Evolutionary conservation across 2,113 vertebrate species (phyloP), one percentile per base, ranked within the genome.

Genomic region (Indri indri): DNA sequence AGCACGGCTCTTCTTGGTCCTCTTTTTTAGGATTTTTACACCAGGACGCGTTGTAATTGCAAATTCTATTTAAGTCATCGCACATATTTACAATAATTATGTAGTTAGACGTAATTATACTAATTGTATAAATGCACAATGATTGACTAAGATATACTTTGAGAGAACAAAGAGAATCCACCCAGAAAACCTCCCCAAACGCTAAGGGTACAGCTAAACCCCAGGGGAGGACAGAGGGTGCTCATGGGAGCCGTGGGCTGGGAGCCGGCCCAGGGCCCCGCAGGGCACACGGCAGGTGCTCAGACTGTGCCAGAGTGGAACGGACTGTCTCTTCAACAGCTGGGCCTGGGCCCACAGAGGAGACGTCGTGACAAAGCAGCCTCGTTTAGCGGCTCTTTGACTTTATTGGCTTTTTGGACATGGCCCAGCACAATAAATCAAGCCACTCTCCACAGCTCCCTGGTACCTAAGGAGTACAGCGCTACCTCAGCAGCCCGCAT

Each of bases 101-200:
- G 90, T 82, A 95, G 95, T 98, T 98, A 97, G 95, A 86, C 90
- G 95, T 98, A 98, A 99, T 99, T 98, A 97, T 45, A 71, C 98
- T 98, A 98, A 99, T 98, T 98, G 98, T 97, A 98, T 98, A 99
- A 98, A 97, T 83, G 97, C 91, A 98, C 96, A 74, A 96, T 98
- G 98, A 98, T 97, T 90, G 96, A 95, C 93, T 82, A 90, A 97
- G 97, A 96, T 97, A 96, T 82, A 98, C 97, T 98, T 95, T 70
- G 94, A 94, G 96, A 97, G 95, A 98, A 98, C 98, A 98, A 98
- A 98, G 98, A 93, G 93, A 97, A 97, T 86, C 95, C 91, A 92
- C 97, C 93, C 94, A 80, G 97, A 90, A 92, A 95, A 61, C 95
- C 95, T 80, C 84, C 86, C 79, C 61, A 32, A 84, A n/a, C 5